These are phyloP conservation scores for Anseranas semipalmata DNA, from an alignment of 2,113 vertebrate species.

Conservation along the genomic window DNA sequence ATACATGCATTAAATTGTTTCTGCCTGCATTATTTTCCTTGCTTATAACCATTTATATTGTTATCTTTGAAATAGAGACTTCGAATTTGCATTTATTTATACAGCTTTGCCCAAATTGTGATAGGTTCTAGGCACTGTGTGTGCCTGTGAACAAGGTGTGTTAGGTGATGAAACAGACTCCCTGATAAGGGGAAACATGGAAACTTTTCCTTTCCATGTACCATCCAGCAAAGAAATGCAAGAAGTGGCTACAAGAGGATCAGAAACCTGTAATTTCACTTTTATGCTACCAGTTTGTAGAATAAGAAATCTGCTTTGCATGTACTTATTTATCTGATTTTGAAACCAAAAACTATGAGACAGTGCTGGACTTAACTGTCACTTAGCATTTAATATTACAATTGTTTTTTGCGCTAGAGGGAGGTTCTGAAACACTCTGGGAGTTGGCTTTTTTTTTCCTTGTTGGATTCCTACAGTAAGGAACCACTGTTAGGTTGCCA, in stretches of 20 bases:
- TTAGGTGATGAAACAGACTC: not conserved
- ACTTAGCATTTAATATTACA: not conserved
- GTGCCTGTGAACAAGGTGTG: not conserved
- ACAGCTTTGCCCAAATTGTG: not conserved
- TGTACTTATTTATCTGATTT: not conserved
- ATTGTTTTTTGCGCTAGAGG: not conserved
- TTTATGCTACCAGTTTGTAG: not conserved
- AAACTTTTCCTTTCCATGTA: not conserved
- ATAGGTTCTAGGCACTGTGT: not conserved
- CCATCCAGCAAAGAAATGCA: not conserved
- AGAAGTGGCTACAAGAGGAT: not conserved
- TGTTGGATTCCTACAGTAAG: not conserved
- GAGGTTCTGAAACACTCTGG: not conserved
- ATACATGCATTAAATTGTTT: not conserved
- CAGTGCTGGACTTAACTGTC: not conserved
- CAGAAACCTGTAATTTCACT: not conserved
- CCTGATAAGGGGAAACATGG: not conserved
- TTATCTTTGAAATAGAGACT: not conserved
- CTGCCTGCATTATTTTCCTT: slow-evolving; percentile 9
- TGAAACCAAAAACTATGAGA: not conserved
- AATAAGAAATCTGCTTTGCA: not conserved
- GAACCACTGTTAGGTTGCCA: not conserved
- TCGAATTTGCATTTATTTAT: not conserved
- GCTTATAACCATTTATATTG: not conserved
- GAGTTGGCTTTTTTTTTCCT: not conserved